phyloP scores from a whole-genome alignment of 2,888 invertebrate genomes.

The Willowsia nigromaculata region DNA sequence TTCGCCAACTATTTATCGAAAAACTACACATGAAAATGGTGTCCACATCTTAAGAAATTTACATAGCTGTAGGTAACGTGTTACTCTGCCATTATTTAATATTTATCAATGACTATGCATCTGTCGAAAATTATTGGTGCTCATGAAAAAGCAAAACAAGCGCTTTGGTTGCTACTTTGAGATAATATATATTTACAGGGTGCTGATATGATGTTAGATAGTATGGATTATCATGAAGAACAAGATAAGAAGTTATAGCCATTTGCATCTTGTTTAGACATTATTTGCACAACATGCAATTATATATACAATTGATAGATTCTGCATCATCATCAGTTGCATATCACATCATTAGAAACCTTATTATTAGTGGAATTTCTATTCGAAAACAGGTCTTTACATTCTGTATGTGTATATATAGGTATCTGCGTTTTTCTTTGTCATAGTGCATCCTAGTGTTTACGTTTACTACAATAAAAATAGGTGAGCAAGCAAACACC shows the following conservation, averaged over 20 bases:
- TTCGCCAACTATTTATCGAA: not conserved
- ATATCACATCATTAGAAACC: not conserved
- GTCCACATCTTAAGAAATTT: not conserved
- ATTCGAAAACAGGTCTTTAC: not conserved
- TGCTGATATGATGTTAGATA: slow-evolving; percentile 26
- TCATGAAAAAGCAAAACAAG: slow-evolving; percentile 54
- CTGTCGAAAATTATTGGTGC: slow-evolving; percentile 32
- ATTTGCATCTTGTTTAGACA: slow-evolving; percentile 57
- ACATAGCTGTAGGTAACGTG: slow-evolving; percentile 16
- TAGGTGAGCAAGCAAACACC: not conserved
- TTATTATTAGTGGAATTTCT: not conserved
- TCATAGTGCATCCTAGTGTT: not conserved
- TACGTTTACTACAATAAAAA: not conserved
- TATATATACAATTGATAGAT: slow-evolving; percentile 35
- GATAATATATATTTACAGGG: no score
- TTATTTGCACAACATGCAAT: slow-evolving; percentile 58
- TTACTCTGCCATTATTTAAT: not conserved
- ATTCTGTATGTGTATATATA: not conserved
- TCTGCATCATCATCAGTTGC: slow-evolving; percentile 28
- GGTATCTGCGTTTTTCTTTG: not conserved
- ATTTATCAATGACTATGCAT: not conserved
- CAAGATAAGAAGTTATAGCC: slow-evolving; percentile 58
- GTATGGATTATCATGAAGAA: slow-evolving; percentile 45
- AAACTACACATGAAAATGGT: not conserved
- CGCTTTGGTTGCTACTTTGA: slow-evolving; percentile 20